Evolutionary conservation across 1,140 invertebrate genomes (phyloP), one percentile per base, ranked within the genome.

Genomic region (Formica selysi): DNA sequence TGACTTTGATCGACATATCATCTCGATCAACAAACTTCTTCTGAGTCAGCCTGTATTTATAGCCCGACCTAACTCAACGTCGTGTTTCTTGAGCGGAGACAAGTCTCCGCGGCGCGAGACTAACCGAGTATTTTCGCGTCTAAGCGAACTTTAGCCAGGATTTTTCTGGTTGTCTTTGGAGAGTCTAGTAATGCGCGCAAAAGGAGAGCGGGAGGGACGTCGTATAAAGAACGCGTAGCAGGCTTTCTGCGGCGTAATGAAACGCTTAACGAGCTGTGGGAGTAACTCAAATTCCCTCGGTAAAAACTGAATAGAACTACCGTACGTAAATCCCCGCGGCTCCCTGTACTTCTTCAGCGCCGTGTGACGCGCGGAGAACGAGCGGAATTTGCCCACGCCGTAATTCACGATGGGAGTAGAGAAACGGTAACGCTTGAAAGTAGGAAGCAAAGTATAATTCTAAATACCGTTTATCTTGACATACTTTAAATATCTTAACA

Each of bases 251-350:
- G 80, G 44, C 54, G 78, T 80, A 80, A 80, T 80, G 70, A 84
- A 84, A 76, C 80, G 70, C 70, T 84, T 84, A 84, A 84, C 80
- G 80, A 84, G 80, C 80, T 61, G 54, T 76, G 80, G 80, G 80
- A 84, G 80, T 84, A 74, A 84, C 70, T 84, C 54, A 76, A 84
- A 84, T 84, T 84, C 80, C 70, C 80, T 48, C 41, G 68, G 80
- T 54, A 64, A 76, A 84, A 76, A 74, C 80, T 76, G 57, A 84
- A 84, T 64, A 64, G 70, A 84, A 76, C 70, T 22, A 62, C 65
- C 41, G 70, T 48, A 64, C 70, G 54, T 64, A 62, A 64, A 54
- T 76, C 32, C 51, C 16, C 22, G 64, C 7, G 16, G 7, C n/a
- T 83, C 70, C 51, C 13, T n/a, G 68, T 74, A 26, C 32, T 64